Evolutionary conservation across 2,797 vertebrate species (phyloP).

Genomic region (Erethizon dorsatum): DNA sequence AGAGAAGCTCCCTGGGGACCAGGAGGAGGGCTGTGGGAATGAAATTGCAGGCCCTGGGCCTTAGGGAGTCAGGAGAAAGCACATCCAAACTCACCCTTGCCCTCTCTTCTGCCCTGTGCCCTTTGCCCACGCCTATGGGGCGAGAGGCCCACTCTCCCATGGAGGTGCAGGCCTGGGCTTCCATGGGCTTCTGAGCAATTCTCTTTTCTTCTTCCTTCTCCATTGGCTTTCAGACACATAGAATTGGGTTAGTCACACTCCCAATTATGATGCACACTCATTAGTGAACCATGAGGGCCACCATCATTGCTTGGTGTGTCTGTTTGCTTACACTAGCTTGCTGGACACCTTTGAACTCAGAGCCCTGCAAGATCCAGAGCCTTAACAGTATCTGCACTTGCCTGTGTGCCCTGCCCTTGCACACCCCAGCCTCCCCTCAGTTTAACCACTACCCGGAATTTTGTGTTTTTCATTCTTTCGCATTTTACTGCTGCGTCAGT

Average conservation of each 20-base stretch:
- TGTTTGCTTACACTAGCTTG: background rate
- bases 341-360: background rate
- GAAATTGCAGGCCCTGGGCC: background rate
- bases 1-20: background rate
- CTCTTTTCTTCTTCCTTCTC: background rate
- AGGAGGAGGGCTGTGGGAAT: background rate
- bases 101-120: background rate
- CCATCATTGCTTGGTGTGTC: background rate
- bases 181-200: background rate
- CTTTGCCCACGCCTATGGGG: background rate
- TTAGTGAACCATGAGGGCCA: background rate
- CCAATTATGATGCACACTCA: background rate
- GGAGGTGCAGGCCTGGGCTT: background rate
- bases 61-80: background rate
- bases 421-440: background rate
- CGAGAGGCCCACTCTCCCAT: background rate
- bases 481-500: background rate
- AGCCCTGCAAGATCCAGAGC: background rate
- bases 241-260: background rate
- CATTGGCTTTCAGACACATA: background rate
- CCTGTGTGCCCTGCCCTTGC: background rate
- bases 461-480: constrained; percentile 7
- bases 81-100: background rate
- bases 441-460: background rate
- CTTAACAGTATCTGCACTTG: background rate